These are phyloP conservation scores for Andrena praecox DNA, from an alignment of 2,888 invertebrate genomes.

Conservation along the genomic window DNA sequence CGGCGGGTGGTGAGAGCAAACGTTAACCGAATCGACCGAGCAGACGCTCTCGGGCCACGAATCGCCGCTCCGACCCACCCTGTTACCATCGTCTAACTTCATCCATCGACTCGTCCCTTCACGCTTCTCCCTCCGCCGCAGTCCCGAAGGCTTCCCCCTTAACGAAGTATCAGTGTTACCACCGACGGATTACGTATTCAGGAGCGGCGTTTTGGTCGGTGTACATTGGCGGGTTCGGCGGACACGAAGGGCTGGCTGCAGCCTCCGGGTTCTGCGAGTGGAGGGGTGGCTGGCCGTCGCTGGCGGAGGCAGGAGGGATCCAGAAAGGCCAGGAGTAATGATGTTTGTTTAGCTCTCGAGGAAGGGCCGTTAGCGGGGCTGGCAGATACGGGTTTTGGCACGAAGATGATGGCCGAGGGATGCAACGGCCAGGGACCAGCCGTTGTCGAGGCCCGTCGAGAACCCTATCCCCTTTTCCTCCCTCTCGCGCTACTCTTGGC, in stretches of 20 bases:
- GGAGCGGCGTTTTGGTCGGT: conserved; percentile 67
- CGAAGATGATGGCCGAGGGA: conserved; percentile 70
- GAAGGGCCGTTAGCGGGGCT: conserved; percentile 70
- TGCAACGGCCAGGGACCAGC: conserved; percentile 46
- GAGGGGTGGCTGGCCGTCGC: conserved; percentile 6
- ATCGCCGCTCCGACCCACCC: conserved; percentile 46
- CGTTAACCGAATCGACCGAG: conserved; percentile 64
- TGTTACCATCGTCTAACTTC: conserved; percentile 41
- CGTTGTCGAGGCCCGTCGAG: conserved; percentile 37
- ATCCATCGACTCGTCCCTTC: conserved; percentile 44
- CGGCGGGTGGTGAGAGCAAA: conserved; percentile 53
- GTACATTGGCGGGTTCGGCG: conserved; percentile 70
- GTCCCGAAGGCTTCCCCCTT: conserved; percentile 50
- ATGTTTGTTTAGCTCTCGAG: conserved; percentile 81
- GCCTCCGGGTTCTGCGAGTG: conserved; percentile 43
- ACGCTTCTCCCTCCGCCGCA: not conserved
- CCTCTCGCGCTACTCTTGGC: conserved; percentile 21
- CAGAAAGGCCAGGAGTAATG: conserved; percentile 77
- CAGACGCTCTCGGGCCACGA: conserved; percentile 60
- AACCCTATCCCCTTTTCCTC: conserved; percentile 52
- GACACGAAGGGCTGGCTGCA: conserved; percentile 52
- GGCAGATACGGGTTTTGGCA: conserved; percentile 76
- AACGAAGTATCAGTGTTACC: conserved; percentile 77
- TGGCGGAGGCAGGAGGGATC: conserved; percentile 54
- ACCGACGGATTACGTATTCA: conserved; percentile 76